Base-by-base conservation (phyloP, 2,888 invertebrate genomes). In the Apoda limacodes region DNA sequence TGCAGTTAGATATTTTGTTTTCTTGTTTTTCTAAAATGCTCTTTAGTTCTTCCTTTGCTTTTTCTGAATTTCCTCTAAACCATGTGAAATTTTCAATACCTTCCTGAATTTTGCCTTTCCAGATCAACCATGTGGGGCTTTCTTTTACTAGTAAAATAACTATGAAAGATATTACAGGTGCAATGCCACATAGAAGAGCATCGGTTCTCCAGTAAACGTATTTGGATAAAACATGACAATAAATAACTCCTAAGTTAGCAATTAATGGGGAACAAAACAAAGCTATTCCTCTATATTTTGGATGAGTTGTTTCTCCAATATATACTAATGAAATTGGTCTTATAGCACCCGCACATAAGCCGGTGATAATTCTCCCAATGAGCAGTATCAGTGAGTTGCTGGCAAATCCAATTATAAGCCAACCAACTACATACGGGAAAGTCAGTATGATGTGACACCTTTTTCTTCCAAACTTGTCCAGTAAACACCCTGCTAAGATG, bases 81-180 rank as follows among this genome's bases (percentile, higher is more conserved):
- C 43, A 38, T 41, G 40, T 51, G 20, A 54, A 68, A 2, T 51
- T 39, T 14, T 50, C 35, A 4, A 48, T 42, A 1, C 65, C 68
- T 38, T 54, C 47, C 2, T 57, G 47, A 1, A 34, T 43, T 33
- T 43, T 57, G 1, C 60, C 62, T 42, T 62, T 62, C 2, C 51
- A 41, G 13, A 67, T 47, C 13, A 67, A 35, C 68, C 68, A 68
- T 3, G 65, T 25, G 1, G 68, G 68, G 14, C 65, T 67, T 44
- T 68, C 67, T 48, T 57, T 58, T 17, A 65, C 36, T 28, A 48
- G 45, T 3, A 60, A 2, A 1, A 61, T 22, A 7, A 55, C 31
- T 1, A 40, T 5, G n/a, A 55, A 44, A 22, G 54, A 37, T 9
- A 57, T 2, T 4, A 56, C n/a, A 34, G 43, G 55, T 1, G 64